Evolutionary conservation across 2,113 vertebrate species (phyloP).

Genomic region (Neotragus moschatus): DNA sequence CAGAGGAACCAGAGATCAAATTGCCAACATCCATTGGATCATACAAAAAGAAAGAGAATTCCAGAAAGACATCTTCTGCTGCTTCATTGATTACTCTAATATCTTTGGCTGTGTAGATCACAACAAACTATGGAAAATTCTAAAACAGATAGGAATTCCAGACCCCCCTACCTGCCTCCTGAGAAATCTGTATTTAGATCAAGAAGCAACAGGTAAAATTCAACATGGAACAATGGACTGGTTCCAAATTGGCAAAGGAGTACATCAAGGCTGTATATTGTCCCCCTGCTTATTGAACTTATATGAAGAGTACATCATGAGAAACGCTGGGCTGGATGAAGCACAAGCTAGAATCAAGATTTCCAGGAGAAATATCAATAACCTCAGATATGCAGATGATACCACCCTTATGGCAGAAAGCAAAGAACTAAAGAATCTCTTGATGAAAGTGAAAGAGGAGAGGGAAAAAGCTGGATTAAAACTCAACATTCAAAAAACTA

Average conservation of each 20-base stretch:
- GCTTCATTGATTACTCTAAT: neutral
- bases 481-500: neutral
- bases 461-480: neutral
- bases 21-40: neutral
- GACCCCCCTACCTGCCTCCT: neutral
- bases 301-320: neutral
- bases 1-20: neutral
- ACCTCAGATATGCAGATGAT: neutral
- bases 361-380: neutral
- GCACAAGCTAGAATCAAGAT: neutral
- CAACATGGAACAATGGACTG: neutral
- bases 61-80: neutral
- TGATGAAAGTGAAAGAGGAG: neutral
- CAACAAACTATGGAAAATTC: neutral
- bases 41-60: neutral
- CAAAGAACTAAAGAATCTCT: neutral
- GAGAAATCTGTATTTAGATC: neutral
- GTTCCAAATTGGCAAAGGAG: neutral
- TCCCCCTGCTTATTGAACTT: neutral
- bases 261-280: neutral
- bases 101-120: neutral
- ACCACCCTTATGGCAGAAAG: neutral
- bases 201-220: neutral
- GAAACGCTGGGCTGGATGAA: neutral
- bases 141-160: neutral